Evolutionary conservation across 1,140 invertebrate genomes (phyloP).

Genomic region (Dendrolimus punctatus): DNA sequence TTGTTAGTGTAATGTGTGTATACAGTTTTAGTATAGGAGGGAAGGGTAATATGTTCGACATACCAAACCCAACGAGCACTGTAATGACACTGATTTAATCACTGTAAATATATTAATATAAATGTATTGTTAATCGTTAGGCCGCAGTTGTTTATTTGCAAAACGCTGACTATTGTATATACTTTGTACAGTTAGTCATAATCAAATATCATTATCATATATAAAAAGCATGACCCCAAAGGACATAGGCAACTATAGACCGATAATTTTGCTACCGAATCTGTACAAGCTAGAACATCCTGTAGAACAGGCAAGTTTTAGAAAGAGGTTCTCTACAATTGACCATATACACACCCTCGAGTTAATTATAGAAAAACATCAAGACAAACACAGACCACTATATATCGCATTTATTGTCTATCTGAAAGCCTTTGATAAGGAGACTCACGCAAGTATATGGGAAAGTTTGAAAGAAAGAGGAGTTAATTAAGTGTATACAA

Average conservation of each 20-base stretch:
- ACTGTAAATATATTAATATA: no score
- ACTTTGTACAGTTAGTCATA: no score
- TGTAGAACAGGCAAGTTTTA: conserved; percentile 2
- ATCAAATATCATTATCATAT: conserved; percentile 1
- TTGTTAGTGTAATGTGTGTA: no score
- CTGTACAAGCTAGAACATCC: conserved; percentile 5
- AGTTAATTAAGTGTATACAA: background rate
- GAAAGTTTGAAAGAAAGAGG: background rate
- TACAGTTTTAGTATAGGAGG: no score
- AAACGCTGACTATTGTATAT: no score
- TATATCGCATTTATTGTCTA: conserved; percentile 3
- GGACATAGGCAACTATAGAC: conserved; percentile 2
- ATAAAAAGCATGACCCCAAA: conserved; percentile 3
- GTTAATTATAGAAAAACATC: conserved; percentile 2
- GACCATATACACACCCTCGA: background rate
- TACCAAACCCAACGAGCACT: no score
- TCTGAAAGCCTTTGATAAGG: background rate
- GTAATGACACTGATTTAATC: no score
- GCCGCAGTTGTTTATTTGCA: no score
- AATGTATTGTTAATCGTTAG: no score
- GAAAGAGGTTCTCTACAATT: background rate
- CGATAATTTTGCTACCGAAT: background rate
- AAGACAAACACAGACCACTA: background rate
- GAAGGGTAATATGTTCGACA: no score
- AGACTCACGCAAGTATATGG: background rate